phyloP scores from a whole-genome alignment of 37 sponge, comb jelly and placozoan genomes.

The Crambe crambe region DNA sequence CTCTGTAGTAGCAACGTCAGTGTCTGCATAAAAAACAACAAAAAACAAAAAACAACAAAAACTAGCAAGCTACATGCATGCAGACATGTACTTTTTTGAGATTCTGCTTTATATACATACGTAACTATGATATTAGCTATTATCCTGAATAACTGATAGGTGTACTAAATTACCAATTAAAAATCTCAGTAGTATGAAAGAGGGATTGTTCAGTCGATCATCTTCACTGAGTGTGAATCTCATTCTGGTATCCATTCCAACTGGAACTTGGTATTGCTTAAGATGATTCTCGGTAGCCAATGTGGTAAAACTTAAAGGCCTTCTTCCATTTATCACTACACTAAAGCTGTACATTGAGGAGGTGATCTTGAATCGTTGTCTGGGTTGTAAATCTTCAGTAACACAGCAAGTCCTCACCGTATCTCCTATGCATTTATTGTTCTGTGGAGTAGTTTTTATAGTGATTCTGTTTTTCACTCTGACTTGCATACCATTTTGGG shows the following conservation, averaged over 20 bases:
- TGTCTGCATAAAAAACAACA: too few species aligned
- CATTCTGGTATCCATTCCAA: not conserved
- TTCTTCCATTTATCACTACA: not conserved
- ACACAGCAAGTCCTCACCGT: not conserved
- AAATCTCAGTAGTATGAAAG: not conserved
- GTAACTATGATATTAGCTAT: too few species aligned
- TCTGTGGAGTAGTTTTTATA: not conserved
- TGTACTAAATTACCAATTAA: not conserved
- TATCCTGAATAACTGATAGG: too few species aligned
- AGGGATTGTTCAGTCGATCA: not conserved
- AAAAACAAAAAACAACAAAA: too few species aligned
- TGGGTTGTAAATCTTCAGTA: not conserved
- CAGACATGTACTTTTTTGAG: too few species aligned
- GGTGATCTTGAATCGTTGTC: not conserved
- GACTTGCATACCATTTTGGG: not conserved
- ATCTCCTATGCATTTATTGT: not conserved
- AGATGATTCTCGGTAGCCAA: not conserved
- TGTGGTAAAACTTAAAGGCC: not conserved
- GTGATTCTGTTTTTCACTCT: not conserved
- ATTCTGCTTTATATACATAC: too few species aligned
- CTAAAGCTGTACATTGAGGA: not conserved
- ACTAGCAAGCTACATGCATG: too few species aligned
- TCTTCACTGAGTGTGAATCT: not conserved
- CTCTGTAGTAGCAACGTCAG: too few species aligned
- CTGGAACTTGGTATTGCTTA: not conserved